These are phyloP conservation scores for Pemphredon lugubris DNA, from an alignment of 2,888 invertebrate genomes.

Conservation along the genomic window DNA sequence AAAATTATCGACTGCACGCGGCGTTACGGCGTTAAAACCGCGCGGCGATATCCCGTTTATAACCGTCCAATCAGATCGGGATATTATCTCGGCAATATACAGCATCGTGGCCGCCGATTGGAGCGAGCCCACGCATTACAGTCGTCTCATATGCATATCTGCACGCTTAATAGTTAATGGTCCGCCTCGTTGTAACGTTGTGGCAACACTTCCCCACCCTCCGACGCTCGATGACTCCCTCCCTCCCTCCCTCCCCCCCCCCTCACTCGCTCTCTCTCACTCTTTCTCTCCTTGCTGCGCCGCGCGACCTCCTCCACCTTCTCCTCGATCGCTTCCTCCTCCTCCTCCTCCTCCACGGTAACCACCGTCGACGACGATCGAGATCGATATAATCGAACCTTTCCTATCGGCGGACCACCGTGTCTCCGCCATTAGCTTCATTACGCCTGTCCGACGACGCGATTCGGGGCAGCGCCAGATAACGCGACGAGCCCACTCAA, in stretches of 20 bases:
- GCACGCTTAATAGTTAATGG: slow-evolving; percentile 76
- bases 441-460: slow-evolving; percentile 55
- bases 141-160: slow-evolving; percentile 75
- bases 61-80: slow-evolving; percentile 71
- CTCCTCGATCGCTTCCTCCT: neutral
- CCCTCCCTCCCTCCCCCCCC: slow-evolving; percentile 8
- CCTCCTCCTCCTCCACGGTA: neutral
- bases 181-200: slow-evolving; percentile 58
- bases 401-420: slow-evolving; percentile 67
- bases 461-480: slow-evolving; percentile 38
- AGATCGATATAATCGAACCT: slow-evolving; percentile 62
- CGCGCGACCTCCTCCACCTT: slow-evolving; percentile 16
- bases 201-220: slow-evolving; percentile 43
- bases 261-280: slow-evolving; percentile 11
- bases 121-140: slow-evolving; percentile 71
- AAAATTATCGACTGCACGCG: slow-evolving; percentile 60
- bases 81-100: slow-evolving; percentile 73
- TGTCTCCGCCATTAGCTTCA: slow-evolving; percentile 66
- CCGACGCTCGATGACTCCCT: neutral
- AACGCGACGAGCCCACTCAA: slow-evolving; percentile 49
- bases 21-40: slow-evolving; percentile 56
- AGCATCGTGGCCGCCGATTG: slow-evolving; percentile 64
- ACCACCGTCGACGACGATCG: slow-evolving; percentile 32
- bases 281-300: neutral
- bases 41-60: slow-evolving; percentile 63